phyloP scores from a whole-genome alignment of 2,113 vertebrate species.

The Chascanopsetta lugubris region DNA sequence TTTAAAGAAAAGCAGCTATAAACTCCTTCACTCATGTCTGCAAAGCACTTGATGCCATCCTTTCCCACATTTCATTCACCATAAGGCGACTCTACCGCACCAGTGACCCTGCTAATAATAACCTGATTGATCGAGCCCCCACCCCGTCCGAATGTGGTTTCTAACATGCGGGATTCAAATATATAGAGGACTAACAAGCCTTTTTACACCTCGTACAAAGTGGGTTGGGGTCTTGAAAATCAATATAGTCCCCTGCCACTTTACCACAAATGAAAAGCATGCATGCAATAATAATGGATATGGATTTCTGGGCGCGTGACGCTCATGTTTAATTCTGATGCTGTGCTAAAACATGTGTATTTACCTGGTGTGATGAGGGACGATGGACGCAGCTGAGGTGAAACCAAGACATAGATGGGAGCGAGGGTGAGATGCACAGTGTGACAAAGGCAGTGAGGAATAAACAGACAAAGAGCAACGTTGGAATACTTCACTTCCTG shows the following conservation, averaged over 20 bases:
- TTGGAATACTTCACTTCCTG: constrained; percentile 32
- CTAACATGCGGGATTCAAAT: constrained; percentile 34
- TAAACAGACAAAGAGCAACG: constrained; percentile 40
- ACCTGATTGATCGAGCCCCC: constrained; percentile 26
- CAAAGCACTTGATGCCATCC: not conserved
- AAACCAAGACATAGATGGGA: constrained; percentile 22
- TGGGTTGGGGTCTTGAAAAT: constrained; percentile 48
- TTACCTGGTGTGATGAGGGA: constrained; percentile 20
- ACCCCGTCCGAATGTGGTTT: constrained; percentile 6
- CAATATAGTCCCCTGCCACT: constrained; percentile 57
- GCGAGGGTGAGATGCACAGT: constrained; percentile 25
- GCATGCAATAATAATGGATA: constrained; percentile 71
- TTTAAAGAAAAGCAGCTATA: too few species aligned
- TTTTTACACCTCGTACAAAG: constrained; percentile 52
- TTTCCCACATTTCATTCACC: not conserved
- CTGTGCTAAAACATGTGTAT: constrained; percentile 39
- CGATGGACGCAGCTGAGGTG: constrained; percentile 24
- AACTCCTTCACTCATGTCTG: too few species aligned
- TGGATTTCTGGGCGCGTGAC: constrained; percentile 67
- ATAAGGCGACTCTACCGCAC: not conserved
- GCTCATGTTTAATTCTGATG: constrained; percentile 65
- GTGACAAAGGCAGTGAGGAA: constrained; percentile 14
- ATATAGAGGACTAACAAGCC: constrained; percentile 37
- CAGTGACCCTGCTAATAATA: constrained; percentile 21
- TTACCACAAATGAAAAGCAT: constrained; percentile 67